Evolutionary conservation across 2,797 vertebrate species (phyloP).

Genomic region (Phalloptychus januarius): DNA sequence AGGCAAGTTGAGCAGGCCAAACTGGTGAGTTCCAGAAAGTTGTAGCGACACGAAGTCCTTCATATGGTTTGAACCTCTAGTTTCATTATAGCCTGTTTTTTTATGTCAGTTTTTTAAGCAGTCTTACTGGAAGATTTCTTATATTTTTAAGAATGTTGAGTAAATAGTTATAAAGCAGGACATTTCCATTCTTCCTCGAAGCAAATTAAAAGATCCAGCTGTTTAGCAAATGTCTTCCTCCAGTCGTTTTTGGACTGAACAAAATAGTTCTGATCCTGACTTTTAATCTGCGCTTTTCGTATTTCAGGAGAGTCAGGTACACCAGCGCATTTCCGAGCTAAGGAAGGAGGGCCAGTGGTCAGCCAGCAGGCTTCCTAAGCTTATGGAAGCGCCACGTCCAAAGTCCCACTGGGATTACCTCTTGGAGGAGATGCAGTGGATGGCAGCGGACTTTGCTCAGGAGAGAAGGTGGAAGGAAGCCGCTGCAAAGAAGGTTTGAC

Average conservation of each 20-base stretch:
- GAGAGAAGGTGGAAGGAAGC: conserved; percentile 98
- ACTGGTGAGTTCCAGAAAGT: conserved; percentile 78
- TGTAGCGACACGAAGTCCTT: not conserved
- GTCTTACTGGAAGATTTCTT: not conserved
- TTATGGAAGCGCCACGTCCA: conserved; percentile 91
- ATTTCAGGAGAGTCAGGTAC: conserved; percentile 91
- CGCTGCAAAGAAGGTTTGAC: conserved; percentile 94
- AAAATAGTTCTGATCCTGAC: not conserved
- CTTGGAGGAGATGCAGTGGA: conserved; percentile 99
- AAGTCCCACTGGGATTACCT: conserved; percentile 99
- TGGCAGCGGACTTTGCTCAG: conserved; percentile 98
- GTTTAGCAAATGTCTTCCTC: not conserved
- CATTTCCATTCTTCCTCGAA: not conserved
- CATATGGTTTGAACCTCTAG: not conserved
- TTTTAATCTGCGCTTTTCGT: conserved; percentile 10
- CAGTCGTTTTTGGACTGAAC: not conserved
- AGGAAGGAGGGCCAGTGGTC: conserved; percentile 98
- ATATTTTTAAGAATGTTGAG: not conserved
- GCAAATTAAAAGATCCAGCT: not conserved
- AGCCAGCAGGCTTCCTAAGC: conserved; percentile 89
- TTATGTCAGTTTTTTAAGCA: not conserved
- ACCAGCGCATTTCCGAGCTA: conserved; percentile 93
- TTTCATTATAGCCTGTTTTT: not conserved
- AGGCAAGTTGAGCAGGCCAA: conserved; percentile 90
- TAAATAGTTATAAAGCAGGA: not conserved